Conservation (phyloP, 1,140 invertebrate genomes). For the Drosophila aff. region DNA sequence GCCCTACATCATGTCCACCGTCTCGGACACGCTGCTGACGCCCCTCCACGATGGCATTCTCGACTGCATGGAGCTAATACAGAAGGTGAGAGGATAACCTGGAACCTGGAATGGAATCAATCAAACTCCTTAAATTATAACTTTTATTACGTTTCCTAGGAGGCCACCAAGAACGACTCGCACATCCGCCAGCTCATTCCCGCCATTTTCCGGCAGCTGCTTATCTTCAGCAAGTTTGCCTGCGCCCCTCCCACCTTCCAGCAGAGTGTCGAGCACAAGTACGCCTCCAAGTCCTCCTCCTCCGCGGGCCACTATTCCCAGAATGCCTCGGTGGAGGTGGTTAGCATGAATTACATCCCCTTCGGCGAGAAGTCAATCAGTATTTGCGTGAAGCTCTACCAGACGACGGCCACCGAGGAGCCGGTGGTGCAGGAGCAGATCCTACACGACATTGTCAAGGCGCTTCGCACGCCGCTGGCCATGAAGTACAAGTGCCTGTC, state of each 20-base stretch:
- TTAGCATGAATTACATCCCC: slow-evolving; percentile 94
- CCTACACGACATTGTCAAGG: slow-evolving; percentile 90
- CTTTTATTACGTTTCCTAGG: slow-evolving; percentile 57
- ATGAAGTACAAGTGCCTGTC: slow-evolving; percentile 94
- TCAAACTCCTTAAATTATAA: neutral
- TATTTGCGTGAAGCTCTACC: slow-evolving; percentile 93
- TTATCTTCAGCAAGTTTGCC: slow-evolving; percentile 91
- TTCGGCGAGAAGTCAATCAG: slow-evolving; percentile 94
- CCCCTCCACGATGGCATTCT: slow-evolving; percentile 94
- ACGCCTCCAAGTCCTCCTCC: slow-evolving; percentile 60
- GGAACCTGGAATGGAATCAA: neutral
- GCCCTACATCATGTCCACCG: slow-evolving; percentile 90
- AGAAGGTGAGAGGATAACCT: slow-evolving; percentile 86
- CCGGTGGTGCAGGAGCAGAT: slow-evolving; percentile 91
- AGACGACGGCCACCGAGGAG: slow-evolving; percentile 91
- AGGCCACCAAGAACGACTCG: slow-evolving; percentile 89
- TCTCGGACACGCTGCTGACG: slow-evolving; percentile 91
- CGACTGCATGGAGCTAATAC: slow-evolving; percentile 92
- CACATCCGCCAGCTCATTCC: slow-evolving; percentile 90
- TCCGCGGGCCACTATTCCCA: slow-evolving; percentile 72
- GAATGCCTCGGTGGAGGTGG: slow-evolving; percentile 88
- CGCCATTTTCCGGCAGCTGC: slow-evolving; percentile 92
- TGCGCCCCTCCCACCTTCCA: slow-evolving; percentile 89
- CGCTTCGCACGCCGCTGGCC: slow-evolving; percentile 90
- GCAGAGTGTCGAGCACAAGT: slow-evolving; percentile 86